These are phyloP conservation scores for Chalcosyrphus nemorum DNA, from an alignment of 2,888 invertebrate genomes.

Conservation along the genomic window DNA sequence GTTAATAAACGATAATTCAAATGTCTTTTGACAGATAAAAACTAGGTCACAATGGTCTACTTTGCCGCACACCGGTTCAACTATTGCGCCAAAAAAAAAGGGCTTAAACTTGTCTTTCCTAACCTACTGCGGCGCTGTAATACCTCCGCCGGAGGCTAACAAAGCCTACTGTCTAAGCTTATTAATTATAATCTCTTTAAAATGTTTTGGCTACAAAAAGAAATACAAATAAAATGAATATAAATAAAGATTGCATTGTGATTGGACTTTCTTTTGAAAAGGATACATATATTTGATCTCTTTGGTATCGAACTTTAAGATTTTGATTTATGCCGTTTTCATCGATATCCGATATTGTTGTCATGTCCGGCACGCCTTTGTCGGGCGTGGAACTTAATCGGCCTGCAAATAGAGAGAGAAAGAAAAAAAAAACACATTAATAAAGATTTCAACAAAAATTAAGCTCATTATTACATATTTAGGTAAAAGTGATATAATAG, in stretches of 20 bases:
- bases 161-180: not conserved
- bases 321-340: slow-evolving; percentile 95
- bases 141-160: not conserved
- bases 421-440: slow-evolving; percentile 16
- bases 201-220: not conserved
- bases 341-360: slow-evolving; percentile 93
- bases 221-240: slow-evolving; percentile 9
- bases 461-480: not conserved
- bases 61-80: not conserved
- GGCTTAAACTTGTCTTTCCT: not conserved
- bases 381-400: slow-evolving; percentile 80
- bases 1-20: slow-evolving; percentile 44
- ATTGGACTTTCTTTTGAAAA: slow-evolving; percentile 82
- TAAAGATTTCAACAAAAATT: slow-evolving; percentile 11
- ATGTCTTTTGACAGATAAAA: slow-evolving; percentile 24
- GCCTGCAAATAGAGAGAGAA: slow-evolving; percentile 75
- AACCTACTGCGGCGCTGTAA: not conserved
- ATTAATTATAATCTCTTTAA: not conserved
- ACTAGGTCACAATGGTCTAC: slow-evolving; percentile 21
- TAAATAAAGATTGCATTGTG: slow-evolving; percentile 7
- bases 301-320: slow-evolving; percentile 90
- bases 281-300: slow-evolving; percentile 96
- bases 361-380: slow-evolving; percentile 95
- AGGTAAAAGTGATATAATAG: not conserved
- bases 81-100: not conserved